phyloP scores from a whole-genome alignment of 2,113 vertebrate species.

The Aythya baeri region DNA sequence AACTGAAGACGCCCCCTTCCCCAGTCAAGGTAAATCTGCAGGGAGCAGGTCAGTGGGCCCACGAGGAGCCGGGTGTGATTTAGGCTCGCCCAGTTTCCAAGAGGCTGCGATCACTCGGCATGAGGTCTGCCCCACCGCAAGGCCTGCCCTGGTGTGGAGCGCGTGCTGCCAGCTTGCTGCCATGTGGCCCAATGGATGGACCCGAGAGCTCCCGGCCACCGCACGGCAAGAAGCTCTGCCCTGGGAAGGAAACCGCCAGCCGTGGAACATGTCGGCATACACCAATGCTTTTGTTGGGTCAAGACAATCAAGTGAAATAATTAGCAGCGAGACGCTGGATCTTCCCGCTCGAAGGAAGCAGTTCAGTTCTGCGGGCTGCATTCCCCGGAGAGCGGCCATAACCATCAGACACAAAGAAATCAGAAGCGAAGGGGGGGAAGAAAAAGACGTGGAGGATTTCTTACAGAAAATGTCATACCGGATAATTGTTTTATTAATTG shows the following conservation, averaged over 20 bases:
- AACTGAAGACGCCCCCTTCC: not conserved
- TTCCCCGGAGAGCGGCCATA: slow-evolving; percentile 43
- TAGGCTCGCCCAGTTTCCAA: too few relatives aligned
- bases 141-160: too few relatives aligned
- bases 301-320: slow-evolving; percentile 67
- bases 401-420: slow-evolving; percentile 26
- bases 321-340: slow-evolving; percentile 61
- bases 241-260: slow-evolving; percentile 50
- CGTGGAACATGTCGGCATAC: slow-evolving; percentile 42
- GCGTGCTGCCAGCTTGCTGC: rapidly evolving
- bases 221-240: not conserved
- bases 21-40: not conserved
- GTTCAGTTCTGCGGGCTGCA: not conserved
- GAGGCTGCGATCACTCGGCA: not conserved
- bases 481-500: slow-evolving; percentile 65
- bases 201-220: not conserved
- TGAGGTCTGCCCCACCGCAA: too few relatives aligned
- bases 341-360: slow-evolving; percentile 48
- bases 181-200: not conserved
- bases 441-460: not conserved
- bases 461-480: not conserved
- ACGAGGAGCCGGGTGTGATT: not conserved
- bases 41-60: not conserved
- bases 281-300: slow-evolving; percentile 65
- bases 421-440: not conserved